A percentile compares a stretch with the other conserved stretches of the same genome.
phyloP scores from a whole-genome alignment of 2,113 vertebrate species.

The Marmota monax region DNA sequence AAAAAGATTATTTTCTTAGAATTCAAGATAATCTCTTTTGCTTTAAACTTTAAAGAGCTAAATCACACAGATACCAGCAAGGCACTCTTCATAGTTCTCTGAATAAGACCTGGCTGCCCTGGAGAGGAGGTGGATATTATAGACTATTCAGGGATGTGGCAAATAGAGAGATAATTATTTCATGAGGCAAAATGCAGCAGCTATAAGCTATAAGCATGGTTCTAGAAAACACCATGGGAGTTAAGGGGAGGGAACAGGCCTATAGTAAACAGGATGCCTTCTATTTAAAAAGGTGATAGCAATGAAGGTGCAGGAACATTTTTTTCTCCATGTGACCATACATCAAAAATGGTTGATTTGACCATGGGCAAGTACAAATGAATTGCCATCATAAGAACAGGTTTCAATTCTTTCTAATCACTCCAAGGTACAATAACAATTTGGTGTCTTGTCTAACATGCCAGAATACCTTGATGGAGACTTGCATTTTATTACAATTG shows the following conservation, averaged over 20 bases:
- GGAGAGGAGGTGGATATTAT: neutral
- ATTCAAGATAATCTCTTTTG: neutral
- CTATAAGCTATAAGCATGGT: neutral
- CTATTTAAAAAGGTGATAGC: neutral
- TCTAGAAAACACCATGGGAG: neutral
- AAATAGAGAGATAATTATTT: neutral
- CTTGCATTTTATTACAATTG: neutral
- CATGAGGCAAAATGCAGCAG: neutral
- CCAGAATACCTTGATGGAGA: conserved; percentile 6
- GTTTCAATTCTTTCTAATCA: neutral
- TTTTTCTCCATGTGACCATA: neutral
- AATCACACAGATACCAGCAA: neutral
- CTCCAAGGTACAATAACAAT: neutral
- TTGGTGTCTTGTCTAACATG: neutral
- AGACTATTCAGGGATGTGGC: neutral
- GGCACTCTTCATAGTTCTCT: neutral
- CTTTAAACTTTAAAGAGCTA: conserved; percentile 22
- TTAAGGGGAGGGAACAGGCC: neutral
- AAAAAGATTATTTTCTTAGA: neutral
- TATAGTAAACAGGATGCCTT: neutral
- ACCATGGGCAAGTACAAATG: neutral
- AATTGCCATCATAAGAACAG: neutral
- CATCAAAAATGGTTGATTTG: neutral
- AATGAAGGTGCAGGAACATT: neutral
- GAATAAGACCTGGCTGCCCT: neutral